Evolutionary conservation across 2,113 vertebrate species (phyloP).

Genomic region (Barnardius zonarius): DNA sequence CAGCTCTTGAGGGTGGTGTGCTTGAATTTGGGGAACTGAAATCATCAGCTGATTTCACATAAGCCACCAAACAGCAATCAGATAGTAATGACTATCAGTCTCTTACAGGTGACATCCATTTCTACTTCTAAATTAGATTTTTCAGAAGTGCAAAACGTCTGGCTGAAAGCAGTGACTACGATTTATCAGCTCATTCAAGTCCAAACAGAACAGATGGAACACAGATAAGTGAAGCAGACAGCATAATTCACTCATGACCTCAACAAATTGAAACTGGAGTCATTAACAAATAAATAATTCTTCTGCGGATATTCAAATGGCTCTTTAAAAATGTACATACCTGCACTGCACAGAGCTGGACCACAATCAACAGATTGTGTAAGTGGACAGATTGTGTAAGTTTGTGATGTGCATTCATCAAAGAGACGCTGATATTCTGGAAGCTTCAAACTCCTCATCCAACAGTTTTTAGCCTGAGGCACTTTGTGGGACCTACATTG

Average conservation of each 20-base stretch:
- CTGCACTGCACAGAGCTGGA: not conserved
- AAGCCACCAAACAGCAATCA: not conserved
- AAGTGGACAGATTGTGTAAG: not conserved
- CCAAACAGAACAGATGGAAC: constrained; percentile 66
- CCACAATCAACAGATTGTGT: constrained; percentile 9
- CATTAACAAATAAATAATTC: constrained; percentile 22
- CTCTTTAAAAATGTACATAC: constrained; percentile 54
- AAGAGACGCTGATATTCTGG: not conserved
- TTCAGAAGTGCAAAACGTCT: not conserved
- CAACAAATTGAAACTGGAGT: constrained; percentile 38
- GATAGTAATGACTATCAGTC: not conserved
- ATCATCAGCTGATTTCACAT: not conserved
- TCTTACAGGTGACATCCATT: not conserved
- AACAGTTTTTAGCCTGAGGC: not conserved
- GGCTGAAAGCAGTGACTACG: constrained; percentile 15
- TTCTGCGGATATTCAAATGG: rapidly evolving
- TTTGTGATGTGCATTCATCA: constrained; percentile 33
- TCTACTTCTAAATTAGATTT: not conserved
- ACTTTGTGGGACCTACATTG: not conserved
- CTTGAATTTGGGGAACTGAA: not conserved
- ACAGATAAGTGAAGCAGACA: constrained; percentile 63
- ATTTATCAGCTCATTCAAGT: not conserved
- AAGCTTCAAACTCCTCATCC: constrained; percentile 10
- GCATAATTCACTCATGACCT: constrained; percentile 54
- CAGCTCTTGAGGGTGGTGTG: not conserved